A percentile compares a stretch with the other conserved stretches of the same genome.
Conservation (phyloP, 2,113 vertebrate genomes). For the Panthera uncia region DNA sequence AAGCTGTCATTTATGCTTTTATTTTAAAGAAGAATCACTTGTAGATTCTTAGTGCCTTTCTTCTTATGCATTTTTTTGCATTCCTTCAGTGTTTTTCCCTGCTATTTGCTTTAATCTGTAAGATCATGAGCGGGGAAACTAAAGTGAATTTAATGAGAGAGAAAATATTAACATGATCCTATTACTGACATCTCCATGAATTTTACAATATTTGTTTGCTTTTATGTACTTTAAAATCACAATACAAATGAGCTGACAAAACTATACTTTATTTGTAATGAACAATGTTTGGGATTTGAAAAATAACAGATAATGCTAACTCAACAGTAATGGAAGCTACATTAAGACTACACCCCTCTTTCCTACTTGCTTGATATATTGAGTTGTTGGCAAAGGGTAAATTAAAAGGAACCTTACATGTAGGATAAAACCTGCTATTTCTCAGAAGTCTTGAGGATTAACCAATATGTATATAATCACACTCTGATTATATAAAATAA, state of each 20-base stretch:
- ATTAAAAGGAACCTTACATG: neutral
- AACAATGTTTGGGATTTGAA: neutral
- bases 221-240: slow-evolving; percentile 10
- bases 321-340: neutral
- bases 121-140: neutral
- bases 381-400: neutral
- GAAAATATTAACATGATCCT: neutral
- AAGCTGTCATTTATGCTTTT: neutral
- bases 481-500: neutral
- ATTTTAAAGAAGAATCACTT: neutral
- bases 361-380: neutral
- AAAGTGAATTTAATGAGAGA: neutral
- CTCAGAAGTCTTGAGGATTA: neutral
- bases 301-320: neutral
- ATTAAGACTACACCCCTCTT: neutral
- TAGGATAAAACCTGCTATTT: neutral
- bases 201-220: neutral
- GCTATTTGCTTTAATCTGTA: slow-evolving; percentile 1
- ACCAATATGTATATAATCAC: neutral
- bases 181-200: neutral
- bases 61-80: neutral
- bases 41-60: neutral
- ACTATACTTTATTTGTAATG: neutral
- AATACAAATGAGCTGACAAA: neutral
- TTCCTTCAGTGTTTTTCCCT: neutral